phyloP scores from a whole-genome alignment of 53 echinoderm and acorn worm genomes.

The Arbacia lixula region DNA sequence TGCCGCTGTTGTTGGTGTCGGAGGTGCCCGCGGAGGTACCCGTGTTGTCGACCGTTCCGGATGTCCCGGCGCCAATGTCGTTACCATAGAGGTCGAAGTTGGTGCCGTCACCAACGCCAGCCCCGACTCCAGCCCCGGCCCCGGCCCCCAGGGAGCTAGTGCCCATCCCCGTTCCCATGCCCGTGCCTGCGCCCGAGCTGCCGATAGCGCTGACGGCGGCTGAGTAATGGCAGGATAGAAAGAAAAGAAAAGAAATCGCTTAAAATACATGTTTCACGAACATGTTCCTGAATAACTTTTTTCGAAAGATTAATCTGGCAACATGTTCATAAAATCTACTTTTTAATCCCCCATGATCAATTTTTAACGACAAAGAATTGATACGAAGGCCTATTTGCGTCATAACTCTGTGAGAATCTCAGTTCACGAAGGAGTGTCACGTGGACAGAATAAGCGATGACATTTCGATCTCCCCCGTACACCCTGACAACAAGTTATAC shows the following conservation, averaged over 20 bases:
- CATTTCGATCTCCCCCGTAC: too few relatives aligned
- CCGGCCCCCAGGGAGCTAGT: neutral
- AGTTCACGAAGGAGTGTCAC: neutral
- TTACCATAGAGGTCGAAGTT: neutral
- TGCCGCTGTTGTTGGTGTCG: neutral
- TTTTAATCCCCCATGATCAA: too few relatives aligned
- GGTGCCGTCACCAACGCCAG: conserved; percentile 1
- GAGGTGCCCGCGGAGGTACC: conserved; percentile 4
- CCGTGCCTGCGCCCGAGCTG: neutral
- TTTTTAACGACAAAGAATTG: too few relatives aligned
- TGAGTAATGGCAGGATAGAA: too few relatives aligned
- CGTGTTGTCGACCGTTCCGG: neutral
- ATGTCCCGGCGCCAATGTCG: neutral
- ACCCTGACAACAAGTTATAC: too few relatives aligned
- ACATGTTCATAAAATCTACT: neutral
- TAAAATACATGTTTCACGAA: neutral
- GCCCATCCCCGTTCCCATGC: neutral
- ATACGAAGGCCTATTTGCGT: too few relatives aligned
- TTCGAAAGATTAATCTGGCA: neutral
- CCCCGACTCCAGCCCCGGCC: neutral
- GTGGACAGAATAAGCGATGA: too few relatives aligned
- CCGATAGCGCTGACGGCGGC: conserved; percentile 1
- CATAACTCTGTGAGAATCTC: neutral
- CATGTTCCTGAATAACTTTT: neutral
- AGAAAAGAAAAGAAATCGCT: too few relatives aligned